Percentiles rank a stretch among this genome's conserved stretches.
Conservation (phyloP, 2,888 invertebrate genomes). For the Diadegma fenestrale region DNA sequence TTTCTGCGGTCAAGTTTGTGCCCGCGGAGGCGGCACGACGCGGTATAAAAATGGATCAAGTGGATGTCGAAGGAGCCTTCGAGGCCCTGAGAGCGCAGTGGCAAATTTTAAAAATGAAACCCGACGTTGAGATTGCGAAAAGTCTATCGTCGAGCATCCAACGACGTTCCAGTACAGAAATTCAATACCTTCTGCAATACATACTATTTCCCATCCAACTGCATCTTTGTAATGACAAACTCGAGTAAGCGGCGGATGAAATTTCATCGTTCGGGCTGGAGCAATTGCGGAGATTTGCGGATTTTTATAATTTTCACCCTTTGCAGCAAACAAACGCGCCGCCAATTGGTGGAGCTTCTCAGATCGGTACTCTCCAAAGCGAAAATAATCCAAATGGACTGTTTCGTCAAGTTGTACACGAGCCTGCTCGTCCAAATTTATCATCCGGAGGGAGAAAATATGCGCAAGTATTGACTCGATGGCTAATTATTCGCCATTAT, state of each 20-base stretch:
- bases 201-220: conserved; percentile 86
- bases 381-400: conserved; percentile 85
- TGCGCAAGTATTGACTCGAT: conserved; percentile 51
- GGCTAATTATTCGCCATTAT: not conserved
- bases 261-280: too few relatives aligned
- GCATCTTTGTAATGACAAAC: conserved; percentile 78
- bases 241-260: too few relatives aligned
- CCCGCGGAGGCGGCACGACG: too few relatives aligned
- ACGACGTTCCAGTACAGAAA: conserved; percentile 83
- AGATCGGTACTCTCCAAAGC: conserved; percentile 85
- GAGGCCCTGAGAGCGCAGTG: conserved; percentile 86
- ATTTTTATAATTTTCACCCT: too few relatives aligned
- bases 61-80: conserved; percentile 73
- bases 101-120: conserved; percentile 86
- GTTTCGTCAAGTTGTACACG: conserved; percentile 87
- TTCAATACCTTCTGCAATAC: conserved; percentile 86
- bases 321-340: conserved; percentile 85
- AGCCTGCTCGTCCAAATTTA: conserved; percentile 87
- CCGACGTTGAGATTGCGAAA: conserved; percentile 83
- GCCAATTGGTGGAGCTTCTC: conserved; percentile 86
- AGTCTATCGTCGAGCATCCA: conserved; percentile 81
- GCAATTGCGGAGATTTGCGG: too few relatives aligned
- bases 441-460: conserved; percentile 82
- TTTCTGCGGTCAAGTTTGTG: too few relatives aligned
- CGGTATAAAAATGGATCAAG: too few relatives aligned